Evolutionary conservation across 2,113 vertebrate species (phyloP), one percentile per base, ranked within the genome.

Genomic region (Hippocampus barbouri): DNA sequence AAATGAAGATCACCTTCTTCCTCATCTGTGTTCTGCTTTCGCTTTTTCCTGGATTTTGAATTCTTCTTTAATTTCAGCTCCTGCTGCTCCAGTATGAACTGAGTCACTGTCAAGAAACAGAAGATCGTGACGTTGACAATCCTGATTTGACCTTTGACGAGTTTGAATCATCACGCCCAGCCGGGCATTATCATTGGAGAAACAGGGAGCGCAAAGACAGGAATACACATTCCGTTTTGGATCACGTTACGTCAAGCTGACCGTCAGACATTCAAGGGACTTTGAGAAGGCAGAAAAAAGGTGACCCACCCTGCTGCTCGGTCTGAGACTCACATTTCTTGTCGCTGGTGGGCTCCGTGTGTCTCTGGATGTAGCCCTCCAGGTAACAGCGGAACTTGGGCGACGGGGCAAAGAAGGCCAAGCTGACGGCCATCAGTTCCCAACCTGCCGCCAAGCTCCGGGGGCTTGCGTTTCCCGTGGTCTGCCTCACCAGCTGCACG

Each of bases 331-430:
- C 93, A 95, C 94, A 91, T 88, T 94, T 94, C 77, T 93, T 93
- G 89, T 95, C 94, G 76, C 85, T 93, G 84, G 75, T 76, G 30
- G 91, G 91, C 63, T 95, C 94, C 23, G 94, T 92, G 88, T 96
- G 95, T 72, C 94, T 92, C 89, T 96, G 95, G 86, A 96, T 96
- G 86, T 96, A 96, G 57, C 95, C 95, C 85, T 96, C 95, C 86
- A 96, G 87, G 64, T 96, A 96, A 51, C 94, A 95, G 80, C 95
- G 94, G 84, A 96, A 96, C 74, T 95, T 96, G 68, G 95, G 94
- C 0, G 95, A 96, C 4, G 95, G 95, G 0, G 95, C 93, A 53
- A 96, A 96, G 85, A 96, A 95, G 69, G 94, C 95, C 89, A 96
- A 79, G 56, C 94, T 94, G 78, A 96, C 94, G 4, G 95, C 95